A percentile compares a stretch with the other conserved stretches of the same genome.
phyloP scores from a whole-genome alignment of 2,888 invertebrate genomes.

The Endotricha flammealis region DNA sequence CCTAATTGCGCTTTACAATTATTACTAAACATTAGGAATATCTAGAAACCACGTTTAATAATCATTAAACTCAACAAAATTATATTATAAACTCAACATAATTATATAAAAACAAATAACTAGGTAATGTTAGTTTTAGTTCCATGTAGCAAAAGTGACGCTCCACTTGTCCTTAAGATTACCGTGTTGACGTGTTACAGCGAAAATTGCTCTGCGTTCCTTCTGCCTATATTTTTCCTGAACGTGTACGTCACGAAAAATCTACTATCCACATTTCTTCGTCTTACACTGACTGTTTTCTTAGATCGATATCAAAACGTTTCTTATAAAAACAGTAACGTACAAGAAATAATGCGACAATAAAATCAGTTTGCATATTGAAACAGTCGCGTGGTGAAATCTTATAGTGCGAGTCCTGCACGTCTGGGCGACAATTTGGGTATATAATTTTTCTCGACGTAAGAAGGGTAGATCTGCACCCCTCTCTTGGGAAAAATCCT shows the following conservation, averaged over 20 bases:
- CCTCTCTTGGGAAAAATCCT: conserved; percentile 4
- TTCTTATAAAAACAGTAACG: background rate
- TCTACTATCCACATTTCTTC: no score
- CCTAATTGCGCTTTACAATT: no score
- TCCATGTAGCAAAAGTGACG: background rate
- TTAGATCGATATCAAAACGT: no score
- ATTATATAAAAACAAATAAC: background rate
- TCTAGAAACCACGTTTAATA: no score
- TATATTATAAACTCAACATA: no score
- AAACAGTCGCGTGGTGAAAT: no score
- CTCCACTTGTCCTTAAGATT: background rate
- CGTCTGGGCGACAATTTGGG: conserved; percentile 7
- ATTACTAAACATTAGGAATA: no score
- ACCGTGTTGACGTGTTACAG: background rate
- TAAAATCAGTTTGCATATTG: background rate
- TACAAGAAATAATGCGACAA: background rate
- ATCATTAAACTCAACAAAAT: no score
- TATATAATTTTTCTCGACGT: conserved; percentile 7
- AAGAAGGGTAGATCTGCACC: conserved; percentile 3
- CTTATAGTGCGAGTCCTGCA: conserved; percentile 1
- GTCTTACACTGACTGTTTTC: no score
- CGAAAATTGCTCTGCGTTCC: background rate
- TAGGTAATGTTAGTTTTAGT: background rate
- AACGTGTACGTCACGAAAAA: no score
- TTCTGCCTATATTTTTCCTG: background rate